Evolutionary conservation across 2,888 invertebrate species (phyloP), one percentile per base, ranked within the genome.

Genomic region (Trichopoda pennipes): DNA sequence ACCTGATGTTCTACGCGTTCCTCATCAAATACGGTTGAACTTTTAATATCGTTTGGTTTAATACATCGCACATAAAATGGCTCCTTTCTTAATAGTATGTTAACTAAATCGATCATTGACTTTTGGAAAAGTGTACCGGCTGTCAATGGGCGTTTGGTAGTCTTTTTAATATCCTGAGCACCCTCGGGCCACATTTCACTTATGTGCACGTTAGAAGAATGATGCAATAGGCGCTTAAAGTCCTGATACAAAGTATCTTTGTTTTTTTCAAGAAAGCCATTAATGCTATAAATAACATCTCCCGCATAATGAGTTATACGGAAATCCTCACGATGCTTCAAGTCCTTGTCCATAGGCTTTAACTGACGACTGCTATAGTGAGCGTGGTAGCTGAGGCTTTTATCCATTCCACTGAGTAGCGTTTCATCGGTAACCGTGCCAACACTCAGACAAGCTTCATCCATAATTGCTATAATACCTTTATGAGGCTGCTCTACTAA

Each of bases 11-110:
- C 88, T 4, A 91, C 89, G 1, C 98, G 93, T 89, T 96, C 95
- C 16, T 95, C 94, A 90, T 99, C 97, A 92, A 99, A 98, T 51
- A 94, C 92, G 49, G 93, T 93, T 0, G 98, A 94, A 47, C 97
- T 95, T 92, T 99, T 99, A 69, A 96, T 93, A 87, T 98, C 97
- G 91, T 99, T 99, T 32, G 99, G 99, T 89, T 99, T 99, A 88
- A 99, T 95, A 91, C 99, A 99, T 79, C 99, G 94, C 84, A 99
- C 97, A 92, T 99, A 99, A 92, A 97, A 98, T 0, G 98, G 98
- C 90, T 98, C 98, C 92, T 98, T 99, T 90, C 94, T 95, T 56
- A 95, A 94, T 85, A 99, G 92, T 53, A 97, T 98, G 72, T 95
- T 93, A 49, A 98, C 98, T 76, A 99, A 93, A 56, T 96, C 94